phyloP scores from a whole-genome alignment of 2,113 vertebrate genomes.

The Menidia beryllina region DNA sequence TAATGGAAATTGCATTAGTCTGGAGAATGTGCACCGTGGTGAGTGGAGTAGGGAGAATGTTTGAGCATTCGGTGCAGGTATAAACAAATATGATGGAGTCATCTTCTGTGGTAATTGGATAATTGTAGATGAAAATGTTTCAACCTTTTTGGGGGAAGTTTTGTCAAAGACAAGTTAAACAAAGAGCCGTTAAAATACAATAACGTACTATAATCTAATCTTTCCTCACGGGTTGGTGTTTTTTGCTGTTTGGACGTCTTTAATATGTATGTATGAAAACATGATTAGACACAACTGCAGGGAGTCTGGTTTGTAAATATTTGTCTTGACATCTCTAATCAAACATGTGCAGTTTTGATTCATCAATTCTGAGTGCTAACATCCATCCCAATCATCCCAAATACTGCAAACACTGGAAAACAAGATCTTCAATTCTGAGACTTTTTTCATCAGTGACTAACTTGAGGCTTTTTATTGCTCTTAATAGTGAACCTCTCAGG shows the following conservation, averaged over 20 bases:
- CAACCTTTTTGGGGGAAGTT: slow-evolving; percentile 8
- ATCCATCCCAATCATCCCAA: too few relatives aligned
- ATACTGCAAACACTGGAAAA: too few relatives aligned
- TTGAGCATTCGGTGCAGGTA: slow-evolving; percentile 20
- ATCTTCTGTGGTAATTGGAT: neutral
- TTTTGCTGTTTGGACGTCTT: neutral
- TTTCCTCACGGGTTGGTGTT: neutral
- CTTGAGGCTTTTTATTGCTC: slow-evolving; percentile 24
- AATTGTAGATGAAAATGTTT: slow-evolving; percentile 28
- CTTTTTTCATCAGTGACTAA: slow-evolving; percentile 28
- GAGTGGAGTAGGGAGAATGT: neutral
- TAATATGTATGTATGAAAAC: neutral
- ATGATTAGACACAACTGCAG: neutral
- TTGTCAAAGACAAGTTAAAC: neutral
- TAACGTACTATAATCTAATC: neutral
- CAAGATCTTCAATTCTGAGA: neutral
- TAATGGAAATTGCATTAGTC: slow-evolving; percentile 4
- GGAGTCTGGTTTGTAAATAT: neutral
- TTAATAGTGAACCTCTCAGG: slow-evolving; percentile 45
- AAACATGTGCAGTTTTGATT: neutral
- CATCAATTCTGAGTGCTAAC: neutral
- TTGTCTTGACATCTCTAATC: neutral
- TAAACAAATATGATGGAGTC: neutral
- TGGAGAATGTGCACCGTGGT: neutral
- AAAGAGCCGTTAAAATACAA: neutral